Conservation (phyloP, 2,797 vertebrate genomes). For the Podarcis siculus region DNA sequence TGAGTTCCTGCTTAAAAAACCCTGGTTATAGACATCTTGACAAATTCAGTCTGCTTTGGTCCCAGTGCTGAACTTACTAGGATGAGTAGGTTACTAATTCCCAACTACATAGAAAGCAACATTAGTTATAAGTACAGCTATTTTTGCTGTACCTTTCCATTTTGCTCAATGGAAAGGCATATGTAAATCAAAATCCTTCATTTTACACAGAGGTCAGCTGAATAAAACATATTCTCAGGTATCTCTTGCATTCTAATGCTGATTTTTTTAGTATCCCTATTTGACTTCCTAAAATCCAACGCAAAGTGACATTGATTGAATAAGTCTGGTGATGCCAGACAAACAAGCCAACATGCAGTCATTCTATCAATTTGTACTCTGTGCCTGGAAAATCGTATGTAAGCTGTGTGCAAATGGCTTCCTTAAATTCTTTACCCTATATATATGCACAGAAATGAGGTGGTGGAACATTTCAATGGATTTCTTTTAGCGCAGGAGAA, state of each 20-base stretch:
- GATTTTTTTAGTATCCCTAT: background rate
- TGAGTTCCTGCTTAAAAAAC: background rate
- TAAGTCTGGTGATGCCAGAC: background rate
- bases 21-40: background rate
- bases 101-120: background rate
- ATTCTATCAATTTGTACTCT: too few species aligned
- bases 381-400: too few species aligned
- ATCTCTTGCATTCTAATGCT: too few species aligned
- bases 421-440: too few species aligned
- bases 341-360: too few species aligned
- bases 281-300: background rate
- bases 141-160: background rate
- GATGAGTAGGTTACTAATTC: slow-evolving; percentile 11
- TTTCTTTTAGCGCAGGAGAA: too few species aligned
- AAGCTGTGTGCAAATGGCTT: too few species aligned
- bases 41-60: background rate
- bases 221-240: background rate
- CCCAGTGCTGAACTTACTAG: background rate
- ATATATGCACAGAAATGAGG: too few species aligned
- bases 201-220: background rate
- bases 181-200: background rate
- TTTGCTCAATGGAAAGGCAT: slow-evolving; percentile 16
- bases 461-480: too few species aligned
- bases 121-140: background rate
- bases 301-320: background rate